Evolutionary conservation across 2,113 vertebrate genomes (phyloP), one percentile per base, ranked within the genome.

Genomic region (Apteryx mantelli): DNA sequence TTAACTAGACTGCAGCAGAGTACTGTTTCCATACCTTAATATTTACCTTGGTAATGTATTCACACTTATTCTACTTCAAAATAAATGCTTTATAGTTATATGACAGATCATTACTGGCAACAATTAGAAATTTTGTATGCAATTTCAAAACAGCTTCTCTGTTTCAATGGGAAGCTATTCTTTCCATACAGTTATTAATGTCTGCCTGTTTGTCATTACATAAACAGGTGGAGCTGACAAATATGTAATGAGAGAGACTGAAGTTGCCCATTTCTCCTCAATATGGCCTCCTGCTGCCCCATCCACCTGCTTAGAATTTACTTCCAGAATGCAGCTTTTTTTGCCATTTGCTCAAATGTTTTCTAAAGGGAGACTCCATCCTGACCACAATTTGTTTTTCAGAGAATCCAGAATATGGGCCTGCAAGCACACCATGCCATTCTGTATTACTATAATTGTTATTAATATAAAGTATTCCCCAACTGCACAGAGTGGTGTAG

Each of bases 211-310:
- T 79, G 77, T 95, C 73, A 40, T 82, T 91, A 61, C 53, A 87
- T 70, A 68, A 94, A 74, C 75, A 87, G 83, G 89, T 79, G 86
- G 82, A 73, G 46, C n/a, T 75, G 71, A 56, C 8, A 13, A 82
- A 90, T 82, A 93, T 64, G 40, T 40, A 74, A 48, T 68, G 78
- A 87, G 44, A 70, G 68, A 91, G 34, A 82, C 28, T 73, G 76
- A 96, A 94, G 88, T 68, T 94, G 76, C 40, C 93, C 76, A 93
- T 96, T 94, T 94, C 82, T 96, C 56, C 85, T 95, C 79, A 79
- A 73, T 88, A 86, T 55, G 52, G 50, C 24, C 52, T 94, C 88
- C 93, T 65, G 53, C 80, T 91, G 95, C 86, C 46, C 34, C 0
- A 3, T 93, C 87, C 97, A 96, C 95, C 95, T 94, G 93, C 60